Conservation (phyloP, 2,113 vertebrate genomes). For the Nipponia nippon region DNA sequence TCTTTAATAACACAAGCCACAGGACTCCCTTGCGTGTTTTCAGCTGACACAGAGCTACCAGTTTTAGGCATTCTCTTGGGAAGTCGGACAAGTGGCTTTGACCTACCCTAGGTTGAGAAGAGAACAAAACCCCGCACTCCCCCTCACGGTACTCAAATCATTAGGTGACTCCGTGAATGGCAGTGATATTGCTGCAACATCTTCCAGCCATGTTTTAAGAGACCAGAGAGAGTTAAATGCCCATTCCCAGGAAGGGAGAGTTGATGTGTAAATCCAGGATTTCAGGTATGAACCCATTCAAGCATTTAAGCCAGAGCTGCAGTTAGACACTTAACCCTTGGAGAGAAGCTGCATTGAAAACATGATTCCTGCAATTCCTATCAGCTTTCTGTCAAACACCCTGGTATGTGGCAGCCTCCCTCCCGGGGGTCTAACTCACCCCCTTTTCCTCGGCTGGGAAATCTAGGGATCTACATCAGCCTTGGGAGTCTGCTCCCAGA, state of each 20-base stretch:
- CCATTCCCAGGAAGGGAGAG: not conserved
- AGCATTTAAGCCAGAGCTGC: not conserved
- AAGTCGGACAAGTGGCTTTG: not conserved
- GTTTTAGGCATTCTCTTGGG: not conserved
- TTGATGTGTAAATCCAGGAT: not conserved
- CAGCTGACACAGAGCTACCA: not conserved
- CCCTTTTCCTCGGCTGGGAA: not conserved
- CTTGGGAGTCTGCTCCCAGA: not conserved
- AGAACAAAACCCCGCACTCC: not conserved
- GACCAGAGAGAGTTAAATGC: not conserved
- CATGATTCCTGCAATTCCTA: not conserved
- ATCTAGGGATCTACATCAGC: not conserved
- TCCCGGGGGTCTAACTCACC: accelerated
- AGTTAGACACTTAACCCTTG: not conserved
- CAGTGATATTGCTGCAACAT: not conserved
- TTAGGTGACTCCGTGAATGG: not conserved
- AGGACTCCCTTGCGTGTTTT: not conserved
- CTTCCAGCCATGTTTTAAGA: not conserved
- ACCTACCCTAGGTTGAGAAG: not conserved
- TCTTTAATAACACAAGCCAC: not conserved
- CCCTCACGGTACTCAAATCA: accelerated
- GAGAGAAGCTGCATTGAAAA: not conserved
- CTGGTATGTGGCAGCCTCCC: not conserved
- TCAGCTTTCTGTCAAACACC: not conserved
- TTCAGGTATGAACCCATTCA: not conserved